A percentile compares a stretch with the other conserved stretches of the same genome.
Conservation (phyloP, 2,888 invertebrate genomes). For the Clepsis dumicolana region DNA sequence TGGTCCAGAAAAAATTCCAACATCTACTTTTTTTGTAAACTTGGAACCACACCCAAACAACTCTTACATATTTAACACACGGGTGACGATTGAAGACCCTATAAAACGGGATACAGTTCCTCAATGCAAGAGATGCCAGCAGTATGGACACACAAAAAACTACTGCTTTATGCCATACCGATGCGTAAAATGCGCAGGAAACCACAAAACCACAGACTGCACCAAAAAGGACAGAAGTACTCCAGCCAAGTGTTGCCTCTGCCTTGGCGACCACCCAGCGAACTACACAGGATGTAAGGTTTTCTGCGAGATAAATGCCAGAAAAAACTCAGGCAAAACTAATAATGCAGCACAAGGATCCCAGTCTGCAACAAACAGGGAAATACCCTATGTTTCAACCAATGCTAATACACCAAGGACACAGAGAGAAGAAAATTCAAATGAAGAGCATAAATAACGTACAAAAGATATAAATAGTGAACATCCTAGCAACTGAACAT, state of each 20-base stretch:
- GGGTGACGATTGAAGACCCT: neutral
- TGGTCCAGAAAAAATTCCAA: neutral
- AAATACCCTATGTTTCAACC: too few relatives aligned
- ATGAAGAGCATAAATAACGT: too few relatives aligned
- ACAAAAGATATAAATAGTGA: too few relatives aligned
- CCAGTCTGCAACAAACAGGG: too few relatives aligned
- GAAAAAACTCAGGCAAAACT: too few relatives aligned
- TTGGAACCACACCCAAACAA: conserved; percentile 1
- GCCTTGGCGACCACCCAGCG: conserved; percentile 15
- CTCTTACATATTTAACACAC: neutral
- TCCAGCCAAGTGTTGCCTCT: conserved; percentile 26
- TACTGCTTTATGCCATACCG: neutral
- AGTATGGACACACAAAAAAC: neutral
- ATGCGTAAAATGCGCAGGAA: too few relatives aligned
- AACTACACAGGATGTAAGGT: too few relatives aligned
- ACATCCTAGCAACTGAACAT: too few relatives aligned
- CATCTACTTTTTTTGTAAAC: conserved; percentile 18
- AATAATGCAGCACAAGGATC: too few relatives aligned
- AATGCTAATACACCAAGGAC: too few relatives aligned
- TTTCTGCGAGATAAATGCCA: too few relatives aligned
- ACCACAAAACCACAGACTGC: conserved; percentile 20
- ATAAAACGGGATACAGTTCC: neutral
- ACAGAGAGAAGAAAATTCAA: too few relatives aligned
- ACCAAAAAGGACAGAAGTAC: conserved; percentile 17
- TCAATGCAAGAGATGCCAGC: neutral